phyloP scores from a whole-genome alignment of 1,140 invertebrate species.

The Orussus abietinus region DNA sequence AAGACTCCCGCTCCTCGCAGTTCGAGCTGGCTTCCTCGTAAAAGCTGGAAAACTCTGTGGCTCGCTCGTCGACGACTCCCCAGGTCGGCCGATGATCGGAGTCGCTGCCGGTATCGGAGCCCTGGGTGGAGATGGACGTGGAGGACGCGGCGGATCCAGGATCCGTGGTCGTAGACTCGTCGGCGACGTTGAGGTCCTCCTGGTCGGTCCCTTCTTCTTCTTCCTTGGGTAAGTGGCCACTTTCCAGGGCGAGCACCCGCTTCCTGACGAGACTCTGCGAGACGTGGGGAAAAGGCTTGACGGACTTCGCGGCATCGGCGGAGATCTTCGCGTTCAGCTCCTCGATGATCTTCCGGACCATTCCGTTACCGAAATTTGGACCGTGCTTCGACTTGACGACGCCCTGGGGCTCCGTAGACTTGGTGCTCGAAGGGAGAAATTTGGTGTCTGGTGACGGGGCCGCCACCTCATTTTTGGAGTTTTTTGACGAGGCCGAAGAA shows the following conservation, averaged over 20 bases:
- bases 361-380: neutral
- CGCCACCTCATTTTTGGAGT: neutral
- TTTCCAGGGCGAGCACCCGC: constrained; percentile 18
- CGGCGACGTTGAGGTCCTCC: no score
- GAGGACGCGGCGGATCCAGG: no score
- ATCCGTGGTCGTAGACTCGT: no score
- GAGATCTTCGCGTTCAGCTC: constrained; percentile 13
- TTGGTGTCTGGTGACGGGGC: neutral
- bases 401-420: constrained; percentile 1
- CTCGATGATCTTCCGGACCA: constrained; percentile 16
- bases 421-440: neutral
- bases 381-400: constrained; percentile 6
- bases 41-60: neutral
- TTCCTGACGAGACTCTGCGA: constrained; percentile 16
- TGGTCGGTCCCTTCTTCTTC: neutral
- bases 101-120: constrained; percentile 17
- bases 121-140: constrained; percentile 10
- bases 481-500: neutral
- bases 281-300: neutral
- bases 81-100: neutral
- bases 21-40: neutral
- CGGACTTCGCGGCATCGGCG: neutral
- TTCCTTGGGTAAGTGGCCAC: neutral
- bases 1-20: neutral
- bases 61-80: neutral